Conservation (phyloP, 2,888 invertebrate genomes). For the Pegoplata infirma region DNA sequence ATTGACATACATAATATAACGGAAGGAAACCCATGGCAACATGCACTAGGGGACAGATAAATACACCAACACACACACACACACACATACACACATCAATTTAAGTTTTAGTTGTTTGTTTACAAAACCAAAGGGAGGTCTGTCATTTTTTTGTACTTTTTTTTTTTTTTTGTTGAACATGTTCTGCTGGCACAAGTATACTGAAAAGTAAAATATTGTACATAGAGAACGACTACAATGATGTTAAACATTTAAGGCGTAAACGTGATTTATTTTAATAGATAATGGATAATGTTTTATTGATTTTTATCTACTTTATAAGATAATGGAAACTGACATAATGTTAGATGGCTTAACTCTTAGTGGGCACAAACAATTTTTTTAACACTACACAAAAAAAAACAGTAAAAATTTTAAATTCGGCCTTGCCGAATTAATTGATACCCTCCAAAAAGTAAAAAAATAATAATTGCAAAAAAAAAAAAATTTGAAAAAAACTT, state of each 20-base stretch:
- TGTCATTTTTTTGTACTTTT: constrained; percentile 9
- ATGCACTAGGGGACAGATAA: constrained; percentile 38
- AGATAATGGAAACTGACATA: constrained; percentile 11
- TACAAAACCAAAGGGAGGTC: constrained; percentile 15
- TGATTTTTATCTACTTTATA: constrained; percentile 66
- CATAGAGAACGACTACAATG: neutral
- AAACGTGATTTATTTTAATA: constrained; percentile 75
- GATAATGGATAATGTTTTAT: constrained; percentile 74
- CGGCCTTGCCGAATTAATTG: neutral
- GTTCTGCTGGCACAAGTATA: no score
- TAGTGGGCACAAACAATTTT: no score
- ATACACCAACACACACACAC: no score
- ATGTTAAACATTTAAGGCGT: constrained; percentile 49
- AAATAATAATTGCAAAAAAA: no score
- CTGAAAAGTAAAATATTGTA: no score
- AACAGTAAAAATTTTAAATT: neutral
- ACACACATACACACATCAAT: no score
- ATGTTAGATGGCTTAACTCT: no score
- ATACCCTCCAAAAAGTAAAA: neutral
- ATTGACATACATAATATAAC: neutral
- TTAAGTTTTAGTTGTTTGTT: constrained; percentile 27
- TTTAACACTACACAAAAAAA: no score
- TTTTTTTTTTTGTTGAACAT: neutral
- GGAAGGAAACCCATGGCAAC: neutral
- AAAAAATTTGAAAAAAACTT: no score